Evolutionary conservation across 2,888 invertebrate species (phyloP), one percentile per base, ranked within the genome.

Genomic region (Apoda limacodes): DNA sequence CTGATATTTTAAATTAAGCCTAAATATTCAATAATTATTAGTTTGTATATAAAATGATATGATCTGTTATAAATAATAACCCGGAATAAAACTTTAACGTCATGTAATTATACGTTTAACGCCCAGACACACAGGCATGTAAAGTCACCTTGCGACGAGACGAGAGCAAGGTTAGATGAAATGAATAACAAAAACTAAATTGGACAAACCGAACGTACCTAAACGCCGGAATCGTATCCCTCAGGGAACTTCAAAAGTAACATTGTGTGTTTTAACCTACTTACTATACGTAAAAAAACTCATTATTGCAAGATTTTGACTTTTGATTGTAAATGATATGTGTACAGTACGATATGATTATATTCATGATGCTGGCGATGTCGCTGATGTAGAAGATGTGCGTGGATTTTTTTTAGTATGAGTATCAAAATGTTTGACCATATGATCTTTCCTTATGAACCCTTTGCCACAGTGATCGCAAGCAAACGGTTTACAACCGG

Each of bases 401-500:
- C 62, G 54, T n/a, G 63, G 52, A 40, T 64, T 74, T 53, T 86
- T 88, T 60, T 85, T 87, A 30, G 83, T 83, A 71, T 94, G 94
- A 29, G 92, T 92, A 48, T 90, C 90, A 47, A 85, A 83, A 65
- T 93, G 93, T 65, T 94, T 93, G 44, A 91, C 84, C 92, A 94
- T 91, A 69, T 94, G 94, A 72, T 95, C 94, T 69, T 92, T 92
- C 45, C 94, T 85, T 50, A 92, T 93, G 68, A 95, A 95, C 28
- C 93, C 92, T 67, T 94, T 94, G 38, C 88, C 87, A 66, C 94
- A 95, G 40, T 85, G 85, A 47, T 87, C 85, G 69, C 94, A 95
- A 41, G 85, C 82, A 63, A 88, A 93, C 22, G 93, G 93, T 63
- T 92, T 93, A 52, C 88, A 85, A 27, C 92, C 92, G n/a, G 90